A percentile compares a stretch with the other conserved stretches of the same genome.
phyloP scores from a whole-genome alignment of 2,888 invertebrate genomes.

The Pycnomerus fuliginosus region DNA sequence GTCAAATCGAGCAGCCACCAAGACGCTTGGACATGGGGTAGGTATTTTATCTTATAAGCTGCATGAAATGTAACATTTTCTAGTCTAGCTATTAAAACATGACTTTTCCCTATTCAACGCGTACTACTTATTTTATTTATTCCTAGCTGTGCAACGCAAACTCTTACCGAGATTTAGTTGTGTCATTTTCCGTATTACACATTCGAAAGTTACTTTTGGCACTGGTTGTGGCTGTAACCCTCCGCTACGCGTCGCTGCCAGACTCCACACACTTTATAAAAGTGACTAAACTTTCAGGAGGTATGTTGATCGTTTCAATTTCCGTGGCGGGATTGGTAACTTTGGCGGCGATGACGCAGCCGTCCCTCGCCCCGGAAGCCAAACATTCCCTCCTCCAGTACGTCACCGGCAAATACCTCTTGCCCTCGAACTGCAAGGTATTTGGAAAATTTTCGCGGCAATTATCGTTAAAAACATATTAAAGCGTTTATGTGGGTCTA shows the following conservation, averaged over 20 bases:
- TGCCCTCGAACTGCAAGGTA: constrained; percentile 79
- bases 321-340: constrained; percentile 87
- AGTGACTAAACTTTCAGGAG: too few species aligned
- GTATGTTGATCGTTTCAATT: constrained; percentile 87
- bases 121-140: not conserved
- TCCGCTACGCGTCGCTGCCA: too few species aligned
- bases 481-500: not conserved
- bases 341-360: constrained; percentile 88
- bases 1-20: constrained; percentile 84
- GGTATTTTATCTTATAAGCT: too few species aligned
- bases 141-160: too few species aligned
- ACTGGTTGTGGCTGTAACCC: too few species aligned
- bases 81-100: too few species aligned
- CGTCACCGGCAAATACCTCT: constrained; percentile 87
- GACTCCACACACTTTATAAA: too few species aligned
- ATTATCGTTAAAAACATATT: constrained; percentile 1
- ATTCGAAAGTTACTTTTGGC: too few species aligned
- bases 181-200: too few species aligned
- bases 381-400: constrained; percentile 87
- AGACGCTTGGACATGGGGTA: constrained; percentile 89
- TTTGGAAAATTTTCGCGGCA: too few species aligned
- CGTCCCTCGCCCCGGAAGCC: constrained; percentile 85
- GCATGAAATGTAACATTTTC: too few species aligned
- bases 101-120: not conserved
- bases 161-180: too few species aligned